Evolutionary conservation across 1,140 invertebrate genomes (phyloP), one percentile per base, ranked within the genome.

Genomic region (Tyrophagus putrescentiae): DNA sequence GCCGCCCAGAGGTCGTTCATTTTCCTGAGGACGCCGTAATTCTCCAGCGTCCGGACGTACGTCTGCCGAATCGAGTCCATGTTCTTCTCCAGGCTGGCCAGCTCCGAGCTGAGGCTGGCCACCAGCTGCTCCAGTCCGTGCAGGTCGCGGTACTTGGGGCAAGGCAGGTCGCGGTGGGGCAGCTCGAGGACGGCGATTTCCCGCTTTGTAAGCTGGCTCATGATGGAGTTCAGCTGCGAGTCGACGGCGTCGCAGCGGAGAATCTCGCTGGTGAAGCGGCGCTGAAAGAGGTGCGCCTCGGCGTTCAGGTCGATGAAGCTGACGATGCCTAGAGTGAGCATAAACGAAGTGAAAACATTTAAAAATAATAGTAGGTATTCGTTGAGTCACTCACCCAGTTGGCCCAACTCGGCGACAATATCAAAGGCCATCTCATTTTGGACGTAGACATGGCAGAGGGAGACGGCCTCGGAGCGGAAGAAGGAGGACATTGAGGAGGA

Each of bases 211-310:
- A 48, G 18, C 18, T 48, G 45, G 31, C 7, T 21, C 13, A 48
- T 7, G 45, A 48, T 48, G 13, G 45, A 48, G 45, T 48, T 6
- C 7, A 48, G 18, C 18, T 48, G 45, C 7, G 45, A 48, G 72
- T 93, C 89, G 83, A 93, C 85, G 73, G 93, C 89, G 72, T 91
- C 87, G 70, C 88, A 92, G 63, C 87, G 77, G 57, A 87, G 78
- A n/a, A 90, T 85, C 72, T 92, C 87, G 62, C 66, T 71, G 16
- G 73, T 68, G 62, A 73, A 74, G 66, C 72, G 70, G 50, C 73
- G 67, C 65, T 74, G 73, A 58, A 75, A 74, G n/a, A 68, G 62
- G 60, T 67, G 70, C 6, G 69, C 65, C 31, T 72, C 70, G 9
- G 69, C 61, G 60, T 72, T 73, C 28, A 71, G 60, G 69, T 72